Evolutionary conservation across 2,888 invertebrate species (phyloP), one percentile per base, ranked within the genome.

Genomic region (Fabriciana adippe): DNA sequence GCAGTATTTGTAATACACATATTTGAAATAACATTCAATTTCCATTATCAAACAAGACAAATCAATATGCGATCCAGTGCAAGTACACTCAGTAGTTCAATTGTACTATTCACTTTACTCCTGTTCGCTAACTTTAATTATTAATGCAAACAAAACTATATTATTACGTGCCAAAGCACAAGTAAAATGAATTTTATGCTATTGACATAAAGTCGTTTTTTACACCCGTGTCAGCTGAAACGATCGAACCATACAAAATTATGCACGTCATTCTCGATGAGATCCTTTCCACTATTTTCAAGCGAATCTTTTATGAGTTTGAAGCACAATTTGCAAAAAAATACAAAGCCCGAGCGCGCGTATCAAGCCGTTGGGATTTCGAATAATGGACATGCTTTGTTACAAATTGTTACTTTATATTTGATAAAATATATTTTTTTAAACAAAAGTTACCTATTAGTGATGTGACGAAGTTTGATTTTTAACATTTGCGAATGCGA

Each of bases 301-400:
- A 51, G 61, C 48, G 45, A 66, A 59, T 50, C 41, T 69, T 70
- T 64, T 53, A 70, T 54, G 41, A 67, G 41, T 21, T 61, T 64
- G 56, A 56, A 64, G 57, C 31, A 56, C 35, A 67, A 53, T 64
- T 66, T 55, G 48, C 31, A 15, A 66, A 67, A 67, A 70, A 64
- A 48, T 61, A 54, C 60, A 56, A 53, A 60, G 55, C 54, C 48
- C 59, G 18, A 47, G 67, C 64, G 47, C n/a, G 48, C 64, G 47
- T 16, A 60, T 48, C 53, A 47, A 13, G 21, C 41, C 67, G 48
- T 61, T 56, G 60, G 51, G 15, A 56, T 51, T 70, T 31, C 16
- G 55, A 62, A 67, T 67, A 64, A 70, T 64, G 64, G 21, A 64
- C 48, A 21, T 55, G 15, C 55, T 48, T 54, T 48, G 55, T 59